Base-by-base conservation (phyloP, 53 echinoderm and acorn worm genomes). In the Echinometra lucunter region DNA sequence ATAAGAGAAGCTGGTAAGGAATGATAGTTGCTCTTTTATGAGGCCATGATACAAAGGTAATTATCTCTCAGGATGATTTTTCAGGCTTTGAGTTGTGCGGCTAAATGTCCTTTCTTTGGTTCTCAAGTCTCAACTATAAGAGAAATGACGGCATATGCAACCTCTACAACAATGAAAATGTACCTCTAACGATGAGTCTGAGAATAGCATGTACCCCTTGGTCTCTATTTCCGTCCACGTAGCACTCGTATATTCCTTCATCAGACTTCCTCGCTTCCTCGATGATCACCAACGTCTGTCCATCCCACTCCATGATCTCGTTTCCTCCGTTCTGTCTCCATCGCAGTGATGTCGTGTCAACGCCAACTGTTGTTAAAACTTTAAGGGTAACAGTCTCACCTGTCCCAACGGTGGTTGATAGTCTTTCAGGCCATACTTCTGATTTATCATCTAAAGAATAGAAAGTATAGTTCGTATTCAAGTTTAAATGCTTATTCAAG, bases 111-210 rank as follows among this genome's bases (percentile, higher is more conserved):
- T n/a, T n/a, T n/a, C n/a, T n/a, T n/a, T n/a, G n/a, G n/a, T n/a
- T n/a, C n/a, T n/a, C n/a, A n/a, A n/a, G n/a, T n/a, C n/a, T n/a
- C n/a, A n/a, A n/a, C n/a, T n/a, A n/a, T n/a, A n/a, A n/a, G n/a
- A n/a, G n/a, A n/a, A n/a, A n/a, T n/a, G n/a, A n/a, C n/a, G n/a
- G n/a, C n/a, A n/a, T n/a, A n/a, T n/a, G n/a, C n/a, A n/a, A n/a
- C n/a, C 53, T 53, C 9, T 53, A 4, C 53, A 53, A 53, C 13
- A 13, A 53, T 53, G 53, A 53, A 53, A 53, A 13, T 53, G 53
- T 45, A 96, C 96, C 90, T 93, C 96, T 70, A 1, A 96, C 96
- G 34, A 95, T 93, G 23, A 96, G 89, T 44, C 88, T 34, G 91
- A 96, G 60, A 18, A 96, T 95, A 5, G 95, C 96, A 57, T 95